A percentile compares a stretch with the other conserved stretches of the same genome.
phyloP scores from a whole-genome alignment of 1,140 invertebrate genomes.

The Drosophila equinoxialis region DNA sequence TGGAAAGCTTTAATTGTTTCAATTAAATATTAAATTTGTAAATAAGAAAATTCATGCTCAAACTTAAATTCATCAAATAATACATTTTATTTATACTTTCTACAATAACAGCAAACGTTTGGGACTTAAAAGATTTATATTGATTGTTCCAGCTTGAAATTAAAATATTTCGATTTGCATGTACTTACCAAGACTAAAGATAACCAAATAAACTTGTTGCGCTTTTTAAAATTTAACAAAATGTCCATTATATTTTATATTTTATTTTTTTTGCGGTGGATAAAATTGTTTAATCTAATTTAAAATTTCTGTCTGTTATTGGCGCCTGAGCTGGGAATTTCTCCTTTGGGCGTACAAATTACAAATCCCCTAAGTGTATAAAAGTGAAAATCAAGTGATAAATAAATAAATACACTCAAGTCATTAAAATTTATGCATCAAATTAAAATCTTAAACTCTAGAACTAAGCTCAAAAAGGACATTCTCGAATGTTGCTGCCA shows the following conservation, averaged over 20 bases:
- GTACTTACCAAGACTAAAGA: no score
- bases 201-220: neutral
- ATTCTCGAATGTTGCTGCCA: constrained; percentile 1
- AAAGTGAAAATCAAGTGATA: constrained; percentile 40
- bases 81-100: no score
- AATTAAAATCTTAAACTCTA: constrained; percentile 58
- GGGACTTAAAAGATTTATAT: no score
- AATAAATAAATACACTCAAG: constrained; percentile 52
- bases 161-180: no score
- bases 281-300: neutral
- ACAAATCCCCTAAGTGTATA: constrained; percentile 56
- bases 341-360: constrained; percentile 34
- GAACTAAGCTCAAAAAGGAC: constrained; percentile 31
- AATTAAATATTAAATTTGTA: neutral
- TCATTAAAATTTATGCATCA: constrained; percentile 57
- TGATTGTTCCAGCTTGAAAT: no score
- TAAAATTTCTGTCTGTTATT: neutral
- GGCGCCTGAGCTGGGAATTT: neutral
- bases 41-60: neutral
- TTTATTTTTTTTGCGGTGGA: no score
- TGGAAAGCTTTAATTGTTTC: neutral
- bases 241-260: neutral
- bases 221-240: neutral
- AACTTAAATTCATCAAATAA: no score
- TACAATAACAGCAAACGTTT: no score